These are phyloP conservation scores for Popillia japonica DNA, from an alignment of 1,140 invertebrate species.

Conservation along the genomic window DNA sequence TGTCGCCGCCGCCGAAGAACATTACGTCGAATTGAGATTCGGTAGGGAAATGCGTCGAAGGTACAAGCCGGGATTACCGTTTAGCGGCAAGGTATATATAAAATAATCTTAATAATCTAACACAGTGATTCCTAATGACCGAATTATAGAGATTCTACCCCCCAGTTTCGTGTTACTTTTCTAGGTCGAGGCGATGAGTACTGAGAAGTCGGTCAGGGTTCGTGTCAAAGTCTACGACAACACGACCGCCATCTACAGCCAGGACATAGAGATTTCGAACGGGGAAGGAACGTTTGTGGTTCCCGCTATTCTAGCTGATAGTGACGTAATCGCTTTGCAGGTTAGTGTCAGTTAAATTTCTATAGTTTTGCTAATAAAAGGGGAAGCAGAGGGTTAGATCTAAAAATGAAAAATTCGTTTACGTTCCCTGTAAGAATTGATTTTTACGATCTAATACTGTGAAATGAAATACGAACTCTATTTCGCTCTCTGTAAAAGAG, in stretches of 20 bases:
- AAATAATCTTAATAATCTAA: neutral
- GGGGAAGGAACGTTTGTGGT: slow-evolving; percentile 71
- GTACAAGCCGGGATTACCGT: slow-evolving; percentile 72
- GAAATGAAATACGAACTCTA: no score
- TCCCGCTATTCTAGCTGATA: slow-evolving; percentile 70
- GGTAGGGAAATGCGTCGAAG: slow-evolving; percentile 68
- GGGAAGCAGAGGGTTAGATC: no score
- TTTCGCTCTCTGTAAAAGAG: no score
- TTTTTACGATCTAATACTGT: no score
- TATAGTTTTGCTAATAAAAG: no score
- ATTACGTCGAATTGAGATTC: slow-evolving; percentile 71
- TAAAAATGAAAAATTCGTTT: no score
- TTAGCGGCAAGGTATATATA: slow-evolving; percentile 67
- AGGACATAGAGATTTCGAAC: slow-evolving; percentile 71
- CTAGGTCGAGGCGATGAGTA: slow-evolving; percentile 73
- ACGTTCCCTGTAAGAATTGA: no score
- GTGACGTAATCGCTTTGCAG: slow-evolving; percentile 69
- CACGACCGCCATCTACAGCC: slow-evolving; percentile 72
- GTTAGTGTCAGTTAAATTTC: no score
- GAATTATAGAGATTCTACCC: slow-evolving; percentile 2
- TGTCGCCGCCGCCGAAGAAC: slow-evolving; percentile 69
- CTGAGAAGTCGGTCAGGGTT: slow-evolving; percentile 69
- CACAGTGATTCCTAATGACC: neutral
- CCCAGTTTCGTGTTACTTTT: slow-evolving; percentile 49
- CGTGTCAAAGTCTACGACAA: slow-evolving; percentile 72